These are phyloP conservation scores for Diorhabda carinulata DNA, from an alignment of 1,140 invertebrate species.

Conservation along the genomic window DNA sequence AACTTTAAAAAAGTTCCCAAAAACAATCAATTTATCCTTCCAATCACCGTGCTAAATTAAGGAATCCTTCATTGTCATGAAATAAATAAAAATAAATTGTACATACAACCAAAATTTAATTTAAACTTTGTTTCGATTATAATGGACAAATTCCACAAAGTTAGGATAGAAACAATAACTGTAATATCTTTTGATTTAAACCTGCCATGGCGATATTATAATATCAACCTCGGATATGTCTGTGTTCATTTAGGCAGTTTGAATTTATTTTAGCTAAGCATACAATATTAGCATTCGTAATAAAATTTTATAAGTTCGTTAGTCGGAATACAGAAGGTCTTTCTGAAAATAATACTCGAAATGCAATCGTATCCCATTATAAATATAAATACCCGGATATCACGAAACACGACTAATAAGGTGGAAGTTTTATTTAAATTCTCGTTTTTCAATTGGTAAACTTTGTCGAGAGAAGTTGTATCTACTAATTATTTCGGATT, in stretches of 20 bases:
- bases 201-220: conserved; percentile 10
- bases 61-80: no score
- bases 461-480: no score
- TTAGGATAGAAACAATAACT: no score
- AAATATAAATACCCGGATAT: conserved; percentile 10
- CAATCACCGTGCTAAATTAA: no score
- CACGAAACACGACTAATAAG: conserved; percentile 11
- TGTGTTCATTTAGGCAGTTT: conserved; percentile 10
- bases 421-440: conserved; percentile 12
- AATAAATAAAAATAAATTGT: no score
- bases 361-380: conserved; percentile 17
- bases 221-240: conserved; percentile 12
- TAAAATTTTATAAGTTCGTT: conserved; percentile 18
- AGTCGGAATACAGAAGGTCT: conserved; percentile 14
- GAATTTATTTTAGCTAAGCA: conserved; percentile 14
- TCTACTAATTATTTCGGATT: no score
- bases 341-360: conserved; percentile 18
- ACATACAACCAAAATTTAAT: no score
- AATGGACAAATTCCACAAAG: no score
- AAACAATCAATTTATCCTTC: no score
- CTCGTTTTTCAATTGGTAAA: conserved; percentile 1
- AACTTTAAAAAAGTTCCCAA: no score
- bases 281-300: conserved; percentile 20
- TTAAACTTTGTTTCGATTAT: no score
- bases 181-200: conserved; percentile 6